These are phyloP conservation scores for Syrmaticus mikado DNA, from an alignment of 2,113 vertebrate genomes.

Conservation along the genomic window DNA sequence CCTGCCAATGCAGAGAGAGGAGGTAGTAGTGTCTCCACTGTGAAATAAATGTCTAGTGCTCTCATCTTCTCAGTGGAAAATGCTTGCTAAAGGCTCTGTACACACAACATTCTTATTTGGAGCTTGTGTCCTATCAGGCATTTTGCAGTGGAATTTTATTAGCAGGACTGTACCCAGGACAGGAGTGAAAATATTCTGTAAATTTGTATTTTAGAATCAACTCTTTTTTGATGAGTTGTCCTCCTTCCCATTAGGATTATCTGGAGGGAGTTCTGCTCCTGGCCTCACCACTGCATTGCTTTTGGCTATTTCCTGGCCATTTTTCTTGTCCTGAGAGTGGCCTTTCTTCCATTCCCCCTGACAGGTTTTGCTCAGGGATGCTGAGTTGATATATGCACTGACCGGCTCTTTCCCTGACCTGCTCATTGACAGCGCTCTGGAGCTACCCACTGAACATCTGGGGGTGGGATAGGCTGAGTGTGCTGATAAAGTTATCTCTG, in stretches of 20 bases:
- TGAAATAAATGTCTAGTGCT: background rate
- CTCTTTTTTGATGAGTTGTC: background rate
- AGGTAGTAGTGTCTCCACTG: background rate
- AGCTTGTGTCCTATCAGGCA: fast-evolving
- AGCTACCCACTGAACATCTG: background rate
- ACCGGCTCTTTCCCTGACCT: background rate
- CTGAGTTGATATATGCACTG: background rate
- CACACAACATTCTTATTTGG: background rate
- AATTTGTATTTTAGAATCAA: background rate
- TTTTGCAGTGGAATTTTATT: background rate
- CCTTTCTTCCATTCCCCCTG: fast-evolving
- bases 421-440: background rate
- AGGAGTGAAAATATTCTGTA: background rate
- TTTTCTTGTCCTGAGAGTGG: background rate
- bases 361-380: background rate
- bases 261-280: background rate
- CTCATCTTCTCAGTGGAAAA: background rate
- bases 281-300: background rate
- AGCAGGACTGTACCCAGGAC: background rate
- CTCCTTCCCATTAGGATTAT: background rate
- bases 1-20: background rate
- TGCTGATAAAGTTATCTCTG: background rate
- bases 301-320: background rate
- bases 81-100: background rate
- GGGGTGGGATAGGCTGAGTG: background rate